These are phyloP conservation scores for Diorhabda elongata DNA, from an alignment of 1,140 invertebrate species.

Conservation along the genomic window DNA sequence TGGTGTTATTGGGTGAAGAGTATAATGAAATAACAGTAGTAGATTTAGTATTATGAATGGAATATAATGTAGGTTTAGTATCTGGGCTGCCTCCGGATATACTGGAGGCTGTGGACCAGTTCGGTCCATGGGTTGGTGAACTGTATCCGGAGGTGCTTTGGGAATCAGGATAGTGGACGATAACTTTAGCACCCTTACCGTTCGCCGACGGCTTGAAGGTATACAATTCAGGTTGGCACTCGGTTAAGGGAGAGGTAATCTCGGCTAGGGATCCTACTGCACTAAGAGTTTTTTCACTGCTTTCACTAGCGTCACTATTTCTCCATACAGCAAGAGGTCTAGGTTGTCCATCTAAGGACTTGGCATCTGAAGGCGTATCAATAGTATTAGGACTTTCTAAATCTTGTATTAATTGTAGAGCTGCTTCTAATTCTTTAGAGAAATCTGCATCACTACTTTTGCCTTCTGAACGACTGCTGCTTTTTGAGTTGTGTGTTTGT, in stretches of 20 bases:
- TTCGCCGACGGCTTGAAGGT: slow-evolving; percentile 38
- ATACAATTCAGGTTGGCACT: slow-evolving; percentile 36
- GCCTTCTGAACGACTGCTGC: slow-evolving; percentile 37
- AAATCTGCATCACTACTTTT: slow-evolving; percentile 49
- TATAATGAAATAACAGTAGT: slow-evolving; percentile 45
- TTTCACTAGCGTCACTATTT: slow-evolving; percentile 42
- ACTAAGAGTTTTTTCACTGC: slow-evolving; percentile 46
- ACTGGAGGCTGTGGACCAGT: slow-evolving; percentile 46
- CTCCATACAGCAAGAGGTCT: slow-evolving; percentile 37
- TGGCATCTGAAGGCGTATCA: slow-evolving; percentile 46
- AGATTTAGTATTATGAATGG: slow-evolving; percentile 44
- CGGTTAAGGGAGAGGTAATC: slow-evolving; percentile 40
- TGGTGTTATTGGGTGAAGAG: slow-evolving; percentile 31
- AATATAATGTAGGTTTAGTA: slow-evolving; percentile 40
- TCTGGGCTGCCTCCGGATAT: slow-evolving; percentile 44
- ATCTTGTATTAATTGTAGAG: slow-evolving; percentile 50
- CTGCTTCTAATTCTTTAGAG: slow-evolving; percentile 49
- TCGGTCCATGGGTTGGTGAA: slow-evolving; percentile 44
- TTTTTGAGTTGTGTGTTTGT: slow-evolving; percentile 34
- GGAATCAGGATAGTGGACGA: slow-evolving; percentile 42
- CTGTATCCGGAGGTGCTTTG: slow-evolving; percentile 50
- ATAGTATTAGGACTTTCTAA: slow-evolving; percentile 50
- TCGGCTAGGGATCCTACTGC: slow-evolving; percentile 44
- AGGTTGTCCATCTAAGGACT: slow-evolving; percentile 23
- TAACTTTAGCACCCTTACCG: slow-evolving; percentile 44